These are phyloP conservation scores for Hydrotaea diabolus DNA, from an alignment of 2,888 invertebrate species.

Conservation along the genomic window DNA sequence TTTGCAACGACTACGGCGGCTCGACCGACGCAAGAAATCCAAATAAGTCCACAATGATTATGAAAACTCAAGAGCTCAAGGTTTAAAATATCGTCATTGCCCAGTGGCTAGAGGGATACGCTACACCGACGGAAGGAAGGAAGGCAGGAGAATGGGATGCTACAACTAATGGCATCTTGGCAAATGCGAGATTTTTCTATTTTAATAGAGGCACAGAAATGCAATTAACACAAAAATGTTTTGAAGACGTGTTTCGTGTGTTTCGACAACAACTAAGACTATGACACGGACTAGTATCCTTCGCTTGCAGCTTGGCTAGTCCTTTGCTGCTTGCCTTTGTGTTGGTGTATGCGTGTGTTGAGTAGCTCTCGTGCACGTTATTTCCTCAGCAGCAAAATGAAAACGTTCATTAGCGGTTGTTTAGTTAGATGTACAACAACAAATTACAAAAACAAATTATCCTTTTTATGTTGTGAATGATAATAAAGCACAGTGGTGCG, in stretches of 20 bases:
- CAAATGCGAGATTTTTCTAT: not conserved
- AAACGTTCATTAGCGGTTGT: conserved; percentile 65
- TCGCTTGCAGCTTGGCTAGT: not conserved
- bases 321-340: not conserved
- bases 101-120: not conserved
- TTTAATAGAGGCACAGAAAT: conserved; percentile 44
- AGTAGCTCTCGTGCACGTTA: conserved; percentile 62
- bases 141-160: not conserved
- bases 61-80: conserved; percentile 47
- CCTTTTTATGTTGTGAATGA: conserved; percentile 54
- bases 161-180: no score
- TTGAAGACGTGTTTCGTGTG: not conserved
- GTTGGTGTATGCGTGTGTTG: not conserved
- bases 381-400: conserved; percentile 49
- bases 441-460: conserved; percentile 64
- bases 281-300: not conserved
- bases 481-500: not conserved
- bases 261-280: no score
- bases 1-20: conserved; percentile 16
- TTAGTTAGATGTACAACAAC: conserved; percentile 54
- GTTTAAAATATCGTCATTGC: conserved; percentile 56
- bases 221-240: conserved; percentile 61
- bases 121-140: no score
- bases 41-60: conserved; percentile 26
- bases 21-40: not conserved